These are phyloP conservation scores for Scophthalmus maximus DNA, from an alignment of 2,113 vertebrate species.

Conservation along the genomic window DNA sequence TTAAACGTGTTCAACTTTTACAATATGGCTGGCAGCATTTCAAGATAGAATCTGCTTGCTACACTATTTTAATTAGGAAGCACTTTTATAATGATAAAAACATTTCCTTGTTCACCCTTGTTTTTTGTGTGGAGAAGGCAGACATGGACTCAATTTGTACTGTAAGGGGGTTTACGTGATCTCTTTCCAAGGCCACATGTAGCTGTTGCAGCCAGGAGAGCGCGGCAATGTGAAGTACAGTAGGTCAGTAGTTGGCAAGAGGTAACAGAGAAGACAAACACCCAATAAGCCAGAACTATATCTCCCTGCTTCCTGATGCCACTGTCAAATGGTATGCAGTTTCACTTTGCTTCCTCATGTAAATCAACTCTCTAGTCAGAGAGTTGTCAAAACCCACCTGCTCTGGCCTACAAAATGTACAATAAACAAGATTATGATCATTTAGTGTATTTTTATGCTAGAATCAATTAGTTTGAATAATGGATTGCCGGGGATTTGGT, in stretches of 20 bases:
- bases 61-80: conserved; percentile 15
- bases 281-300: conserved; percentile 14
- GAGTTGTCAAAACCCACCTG: conserved; percentile 35
- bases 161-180: too few relatives aligned
- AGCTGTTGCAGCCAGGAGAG: conserved; percentile 31
- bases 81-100: background rate
- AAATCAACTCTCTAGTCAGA: conserved; percentile 10
- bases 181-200: background rate
- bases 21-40: too few relatives aligned
- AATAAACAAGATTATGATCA: background rate
- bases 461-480: background rate
- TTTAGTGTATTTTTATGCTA: background rate
- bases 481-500: background rate
- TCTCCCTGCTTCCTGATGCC: conserved; percentile 9
- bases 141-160: background rate
- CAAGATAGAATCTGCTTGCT: too few relatives aligned
- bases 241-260: conserved; percentile 52
- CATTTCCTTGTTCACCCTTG: background rate
- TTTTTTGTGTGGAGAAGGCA: background rate
- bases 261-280: conserved; percentile 38
- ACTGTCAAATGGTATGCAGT: conserved; percentile 36
- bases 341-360: conserved; percentile 29
- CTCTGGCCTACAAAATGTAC: background rate
- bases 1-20: too few relatives aligned
- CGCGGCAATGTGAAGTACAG: conserved; percentile 42